Evolutionary conservation across 2,888 invertebrate species (phyloP).

Genomic region (Aquatica leii): DNA sequence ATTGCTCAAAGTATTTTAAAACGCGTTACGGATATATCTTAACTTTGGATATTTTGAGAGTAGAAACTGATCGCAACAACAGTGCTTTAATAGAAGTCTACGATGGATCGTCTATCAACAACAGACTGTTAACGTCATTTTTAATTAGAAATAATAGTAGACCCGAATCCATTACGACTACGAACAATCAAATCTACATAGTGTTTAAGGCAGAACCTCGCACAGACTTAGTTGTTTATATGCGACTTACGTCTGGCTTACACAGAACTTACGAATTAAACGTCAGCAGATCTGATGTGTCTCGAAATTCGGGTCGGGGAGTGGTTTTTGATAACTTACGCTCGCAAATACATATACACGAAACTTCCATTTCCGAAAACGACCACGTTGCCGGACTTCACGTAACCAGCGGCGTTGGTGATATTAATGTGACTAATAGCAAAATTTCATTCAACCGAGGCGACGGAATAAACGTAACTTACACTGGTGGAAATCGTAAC

Average conservation of each 20-base stretch:
- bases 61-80: constrained; percentile 78
- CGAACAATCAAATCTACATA: constrained; percentile 80
- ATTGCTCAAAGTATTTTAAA: constrained; percentile 82
- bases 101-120: constrained; percentile 77
- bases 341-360: constrained; percentile 86
- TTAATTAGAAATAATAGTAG: constrained; percentile 83
- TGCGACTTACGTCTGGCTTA: constrained; percentile 79
- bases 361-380: constrained; percentile 84
- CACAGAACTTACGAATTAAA: constrained; percentile 87
- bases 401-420: constrained; percentile 89
- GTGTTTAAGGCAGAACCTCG: constrained; percentile 78
- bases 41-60: constrained; percentile 85
- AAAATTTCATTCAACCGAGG: constrained; percentile 90
- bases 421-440: constrained; percentile 92
- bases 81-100: constrained; percentile 79
- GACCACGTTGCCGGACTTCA: constrained; percentile 91
- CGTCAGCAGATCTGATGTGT: constrained; percentile 83
- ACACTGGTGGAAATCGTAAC: constrained; percentile 92
- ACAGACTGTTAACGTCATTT: constrained; percentile 76
- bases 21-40: constrained; percentile 81
- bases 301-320: constrained; percentile 94
- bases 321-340: constrained; percentile 91
- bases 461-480: constrained; percentile 95
- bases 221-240: constrained; percentile 77
- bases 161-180: constrained; percentile 88